phyloP scores from a whole-genome alignment of 23 tunicate genomes.

The Halocynthia roretzi region DNA sequence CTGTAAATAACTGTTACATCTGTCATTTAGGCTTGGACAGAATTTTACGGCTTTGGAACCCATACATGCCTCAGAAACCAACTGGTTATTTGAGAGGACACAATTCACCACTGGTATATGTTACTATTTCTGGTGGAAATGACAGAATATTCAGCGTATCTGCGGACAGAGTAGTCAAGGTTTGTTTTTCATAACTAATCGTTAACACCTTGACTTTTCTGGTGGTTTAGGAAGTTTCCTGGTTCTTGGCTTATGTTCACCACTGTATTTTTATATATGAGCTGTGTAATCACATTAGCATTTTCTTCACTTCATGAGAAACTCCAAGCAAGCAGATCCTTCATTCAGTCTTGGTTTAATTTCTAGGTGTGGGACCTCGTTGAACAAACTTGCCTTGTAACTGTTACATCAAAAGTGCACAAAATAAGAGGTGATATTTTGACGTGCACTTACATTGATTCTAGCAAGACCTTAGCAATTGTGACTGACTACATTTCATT shows the following conservation, averaged over 20 bases:
- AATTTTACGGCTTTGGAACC: conserved; percentile 72
- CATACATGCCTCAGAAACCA: conserved; percentile 82
- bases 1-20: too few relatives aligned
- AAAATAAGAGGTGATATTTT: conserved; percentile 69
- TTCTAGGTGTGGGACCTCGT: conserved; percentile 85
- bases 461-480: conserved; percentile 40
- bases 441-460: conserved; percentile 57
- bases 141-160: conserved; percentile 77
- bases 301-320: too few relatives aligned
- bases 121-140: conserved; percentile 65
- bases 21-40: conserved; percentile 78
- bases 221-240: too few relatives aligned
- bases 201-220: too few relatives aligned
- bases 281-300: too few relatives aligned
- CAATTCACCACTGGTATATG: conserved; percentile 64
- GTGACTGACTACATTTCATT: conserved; percentile 68
- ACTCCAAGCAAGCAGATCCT: too few relatives aligned
- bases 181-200: too few relatives aligned
- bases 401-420: conserved; percentile 87
- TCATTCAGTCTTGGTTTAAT: background rate
- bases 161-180: conserved; percentile 71
- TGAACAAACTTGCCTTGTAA: conserved; percentile 85
- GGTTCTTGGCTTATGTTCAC: too few relatives aligned
- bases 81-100: conserved; percentile 83
- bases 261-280: too few relatives aligned